Percentiles rank a stretch among this genome's conserved stretches.
Evolutionary conservation across 2,797 vertebrate species (phyloP).

Genomic region (Acestrorhynchus altus): DNA sequence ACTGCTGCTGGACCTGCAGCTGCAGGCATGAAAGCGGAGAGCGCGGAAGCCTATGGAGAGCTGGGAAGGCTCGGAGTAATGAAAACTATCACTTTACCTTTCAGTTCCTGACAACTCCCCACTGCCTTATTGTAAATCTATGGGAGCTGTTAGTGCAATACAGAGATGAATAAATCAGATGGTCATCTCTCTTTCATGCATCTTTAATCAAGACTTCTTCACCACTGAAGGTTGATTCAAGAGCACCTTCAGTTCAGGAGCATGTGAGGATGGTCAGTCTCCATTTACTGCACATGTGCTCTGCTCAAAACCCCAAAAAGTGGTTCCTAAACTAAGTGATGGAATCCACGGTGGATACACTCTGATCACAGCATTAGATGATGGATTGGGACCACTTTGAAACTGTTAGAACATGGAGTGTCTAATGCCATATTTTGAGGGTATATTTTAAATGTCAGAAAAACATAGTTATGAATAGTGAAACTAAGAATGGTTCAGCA

Average conservation of each 20-base stretch:
- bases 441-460: no score
- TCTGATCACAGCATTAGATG: no score
- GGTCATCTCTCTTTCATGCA: conserved; percentile 56
- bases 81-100: conserved; percentile 48
- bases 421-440: no score
- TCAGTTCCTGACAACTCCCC: conserved; percentile 35
- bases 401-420: no score
- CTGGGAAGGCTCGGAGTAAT: conserved; percentile 26
- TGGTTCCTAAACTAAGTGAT: no score
- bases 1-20: background rate
- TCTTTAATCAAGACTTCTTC: conserved; percentile 48
- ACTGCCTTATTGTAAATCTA: conserved; percentile 52
- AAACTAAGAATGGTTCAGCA: no score
- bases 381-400: no score
- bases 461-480: no score
- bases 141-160: conserved; percentile 29
- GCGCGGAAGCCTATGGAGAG: background rate
- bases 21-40: background rate
- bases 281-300: no score
- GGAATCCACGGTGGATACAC: no score
- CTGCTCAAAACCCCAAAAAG: no score
- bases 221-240: conserved; percentile 39
- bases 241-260: conserved; percentile 27
- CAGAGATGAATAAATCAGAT: conserved; percentile 54
- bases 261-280: background rate